Evolutionary conservation across 2,888 invertebrate genomes (phyloP).

Genomic region (Megaustenia siamemsis): DNA sequence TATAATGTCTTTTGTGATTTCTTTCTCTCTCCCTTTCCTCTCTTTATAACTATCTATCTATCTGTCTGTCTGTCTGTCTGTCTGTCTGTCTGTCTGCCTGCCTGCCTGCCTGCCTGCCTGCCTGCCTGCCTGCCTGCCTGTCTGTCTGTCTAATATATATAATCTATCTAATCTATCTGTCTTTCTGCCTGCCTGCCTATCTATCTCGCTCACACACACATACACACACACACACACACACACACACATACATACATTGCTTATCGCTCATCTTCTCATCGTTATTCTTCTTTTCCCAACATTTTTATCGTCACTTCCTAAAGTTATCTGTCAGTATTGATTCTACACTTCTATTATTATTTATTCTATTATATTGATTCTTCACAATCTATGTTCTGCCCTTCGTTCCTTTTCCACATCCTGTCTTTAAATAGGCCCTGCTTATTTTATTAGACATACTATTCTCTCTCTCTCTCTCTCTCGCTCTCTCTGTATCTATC

Average conservation of each 20-base stretch:
- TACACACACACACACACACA: too few relatives aligned
- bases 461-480: not conserved
- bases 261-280: too few relatives aligned
- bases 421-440: not conserved
- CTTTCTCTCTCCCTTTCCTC: slow-evolving; percentile 16
- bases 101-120: not conserved
- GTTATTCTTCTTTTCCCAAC: too few relatives aligned
- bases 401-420: not conserved
- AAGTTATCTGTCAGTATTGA: too few relatives aligned
- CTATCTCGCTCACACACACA: too few relatives aligned
- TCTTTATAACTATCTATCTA: not conserved
- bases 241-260: too few relatives aligned
- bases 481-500: slow-evolving; percentile 4
- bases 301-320: too few relatives aligned
- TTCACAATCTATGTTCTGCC: not conserved
- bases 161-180: too few relatives aligned
- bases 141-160: not conserved
- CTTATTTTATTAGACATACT: not conserved
- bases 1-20: too few relatives aligned
- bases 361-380: too few relatives aligned
- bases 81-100: not conserved
- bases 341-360: too few relatives aligned
- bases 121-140: not conserved
- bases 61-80: slow-evolving; percentile 21
- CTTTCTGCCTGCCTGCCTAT: not conserved